phyloP scores from a whole-genome alignment of 2,888 invertebrate genomes.

The Xanthorhoe spadicearia region DNA sequence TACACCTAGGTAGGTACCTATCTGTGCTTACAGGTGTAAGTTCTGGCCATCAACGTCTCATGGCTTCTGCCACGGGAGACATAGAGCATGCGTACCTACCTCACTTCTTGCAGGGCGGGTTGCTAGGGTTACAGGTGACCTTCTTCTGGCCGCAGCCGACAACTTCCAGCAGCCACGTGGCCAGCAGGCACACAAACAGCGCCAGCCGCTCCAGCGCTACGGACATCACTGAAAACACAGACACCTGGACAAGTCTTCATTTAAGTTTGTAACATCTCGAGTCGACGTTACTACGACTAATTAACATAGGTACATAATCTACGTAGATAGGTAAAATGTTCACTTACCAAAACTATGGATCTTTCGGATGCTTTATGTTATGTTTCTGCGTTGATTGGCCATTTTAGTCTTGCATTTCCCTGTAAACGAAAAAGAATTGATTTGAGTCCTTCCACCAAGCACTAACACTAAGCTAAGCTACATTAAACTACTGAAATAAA shows the following conservation, averaged over 20 bases:
- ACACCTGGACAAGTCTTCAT: not conserved
- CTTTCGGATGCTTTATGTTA: slow-evolving; percentile 1
- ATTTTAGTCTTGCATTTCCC: slow-evolving; percentile 43
- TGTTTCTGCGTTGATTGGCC: slow-evolving; percentile 7
- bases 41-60: not conserved
- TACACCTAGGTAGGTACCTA: too few relatives aligned
- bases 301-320: too few relatives aligned
- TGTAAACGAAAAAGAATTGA: slow-evolving; percentile 71
- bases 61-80: not conserved
- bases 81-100: not conserved
- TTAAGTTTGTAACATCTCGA: too few relatives aligned
- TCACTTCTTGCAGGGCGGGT: slow-evolving; percentile 55
- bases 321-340: not conserved
- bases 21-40: too few relatives aligned
- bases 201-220: slow-evolving; percentile 37
- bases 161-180: slow-evolving; percentile 49
- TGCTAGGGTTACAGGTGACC: slow-evolving; percentile 49
- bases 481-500: slow-evolving; percentile 40
- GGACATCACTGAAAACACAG: slow-evolving; percentile 24
- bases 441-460: slow-evolving; percentile 72
- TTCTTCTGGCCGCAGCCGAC: slow-evolving; percentile 54
- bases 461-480: slow-evolving; percentile 46
- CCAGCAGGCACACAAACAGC: slow-evolving; percentile 47
- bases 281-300: too few relatives aligned
- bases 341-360: slow-evolving; percentile 22